These are phyloP conservation scores for Aricia agestis DNA, from an alignment of 1,140 invertebrate species.

Conservation along the genomic window DNA sequence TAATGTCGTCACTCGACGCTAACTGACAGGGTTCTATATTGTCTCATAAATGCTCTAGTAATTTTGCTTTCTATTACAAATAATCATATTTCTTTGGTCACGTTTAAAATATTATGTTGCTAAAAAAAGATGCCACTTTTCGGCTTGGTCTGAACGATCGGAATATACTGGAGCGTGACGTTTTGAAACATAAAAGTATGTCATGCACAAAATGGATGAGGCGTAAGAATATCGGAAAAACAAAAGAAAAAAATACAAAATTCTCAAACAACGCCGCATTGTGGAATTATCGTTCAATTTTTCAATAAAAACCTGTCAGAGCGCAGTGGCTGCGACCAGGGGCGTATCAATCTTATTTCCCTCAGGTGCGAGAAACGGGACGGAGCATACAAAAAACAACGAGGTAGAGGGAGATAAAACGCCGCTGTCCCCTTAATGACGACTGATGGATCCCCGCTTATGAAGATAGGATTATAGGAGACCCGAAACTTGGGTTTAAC, in stretches of 20 bases:
- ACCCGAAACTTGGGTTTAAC: conserved; percentile 43
- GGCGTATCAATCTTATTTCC: conserved; percentile 65
- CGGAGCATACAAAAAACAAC: conserved; percentile 21
- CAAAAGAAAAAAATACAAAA: conserved; percentile 41
- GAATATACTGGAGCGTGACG: neutral
- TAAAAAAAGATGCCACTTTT: neutral
- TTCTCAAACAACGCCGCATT: conserved; percentile 57
- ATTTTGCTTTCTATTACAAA: conserved; percentile 4
- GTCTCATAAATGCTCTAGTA: neutral
- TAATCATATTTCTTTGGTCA: neutral
- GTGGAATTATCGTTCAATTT: conserved; percentile 68
- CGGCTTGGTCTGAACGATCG: too few relatives aligned
- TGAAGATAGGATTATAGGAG: conserved; percentile 58
- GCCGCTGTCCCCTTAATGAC: conserved; percentile 59
- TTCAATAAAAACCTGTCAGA: conserved; percentile 70
- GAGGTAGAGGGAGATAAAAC: conserved; percentile 29
- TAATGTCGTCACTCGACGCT: conserved; percentile 7
- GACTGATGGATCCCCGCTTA: conserved; percentile 64
- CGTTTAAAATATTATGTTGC: neutral
- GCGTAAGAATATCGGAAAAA: conserved; percentile 34
- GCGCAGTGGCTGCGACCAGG: conserved; percentile 39
- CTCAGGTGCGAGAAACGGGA: conserved; percentile 48
- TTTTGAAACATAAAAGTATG: neutral
- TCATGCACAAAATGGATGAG: conserved; percentile 2
- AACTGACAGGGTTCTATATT: conserved; percentile 8